Percentiles rank a stretch among this genome's conserved stretches.
These are phyloP conservation scores for Delichon dasypus DNA, from an alignment of 2,797 vertebrate genomes.

Conservation along the genomic window DNA sequence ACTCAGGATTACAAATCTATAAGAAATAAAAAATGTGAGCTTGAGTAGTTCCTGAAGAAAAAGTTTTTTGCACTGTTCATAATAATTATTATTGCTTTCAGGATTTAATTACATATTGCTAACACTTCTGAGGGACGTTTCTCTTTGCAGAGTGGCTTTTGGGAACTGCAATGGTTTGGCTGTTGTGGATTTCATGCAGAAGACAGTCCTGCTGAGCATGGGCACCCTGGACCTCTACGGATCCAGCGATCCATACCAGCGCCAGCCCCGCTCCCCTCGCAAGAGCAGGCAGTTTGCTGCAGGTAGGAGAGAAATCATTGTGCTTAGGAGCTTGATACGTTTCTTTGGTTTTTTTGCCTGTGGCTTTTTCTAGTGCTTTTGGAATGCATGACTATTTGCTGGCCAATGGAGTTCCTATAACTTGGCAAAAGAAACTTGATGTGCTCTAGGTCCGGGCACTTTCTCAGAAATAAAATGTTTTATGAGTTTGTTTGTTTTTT, in stretches of 20 bases:
- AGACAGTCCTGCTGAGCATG: constrained; percentile 90
- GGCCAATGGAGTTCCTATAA: constrained; percentile 24
- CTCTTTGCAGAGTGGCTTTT: constrained; percentile 86
- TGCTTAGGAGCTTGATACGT: constrained; percentile 4
- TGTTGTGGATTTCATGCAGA: constrained; percentile 97
- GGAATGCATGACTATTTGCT: constrained; percentile 63
- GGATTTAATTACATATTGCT: not conserved
- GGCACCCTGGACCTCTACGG: constrained; percentile 91
- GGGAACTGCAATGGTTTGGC: constrained; percentile 93
- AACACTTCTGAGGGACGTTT: not conserved
- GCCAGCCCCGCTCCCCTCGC: constrained; percentile 92
- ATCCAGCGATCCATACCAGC: constrained; percentile 90
- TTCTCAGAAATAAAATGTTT: not conserved
- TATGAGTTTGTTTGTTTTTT: not conserved
- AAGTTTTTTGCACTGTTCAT: not conserved
- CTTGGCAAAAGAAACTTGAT: not conserved
- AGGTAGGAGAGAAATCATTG: constrained; percentile 80
- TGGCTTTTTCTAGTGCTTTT: constrained; percentile 63
- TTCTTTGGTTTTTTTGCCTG: constrained; percentile 53
- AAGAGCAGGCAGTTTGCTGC: constrained; percentile 93
- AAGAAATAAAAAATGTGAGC: not conserved
- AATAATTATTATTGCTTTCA: not conserved
- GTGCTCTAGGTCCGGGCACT: not conserved
- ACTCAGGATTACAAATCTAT: not conserved
- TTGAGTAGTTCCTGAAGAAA: not conserved